These are phyloP conservation scores for Euborellia annulipes DNA, from an alignment of 1,140 invertebrate genomes.

Conservation along the genomic window DNA sequence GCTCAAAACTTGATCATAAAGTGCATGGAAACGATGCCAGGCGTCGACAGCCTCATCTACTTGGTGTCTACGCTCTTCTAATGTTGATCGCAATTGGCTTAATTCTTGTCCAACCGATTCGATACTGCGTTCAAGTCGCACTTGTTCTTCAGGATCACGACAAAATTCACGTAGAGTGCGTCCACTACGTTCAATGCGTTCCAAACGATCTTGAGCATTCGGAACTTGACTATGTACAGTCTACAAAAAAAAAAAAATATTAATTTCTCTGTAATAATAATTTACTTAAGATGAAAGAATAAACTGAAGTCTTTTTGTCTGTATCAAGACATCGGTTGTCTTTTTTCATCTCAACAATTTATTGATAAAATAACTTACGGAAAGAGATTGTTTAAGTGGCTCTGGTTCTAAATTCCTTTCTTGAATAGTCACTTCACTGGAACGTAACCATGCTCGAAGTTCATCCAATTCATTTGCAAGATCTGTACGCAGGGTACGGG, in stretches of 20 bases:
- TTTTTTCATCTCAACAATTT: conserved; percentile 5
- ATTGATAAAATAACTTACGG: conserved; percentile 20
- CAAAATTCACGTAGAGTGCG: too few relatives aligned
- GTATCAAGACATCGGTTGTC: too few relatives aligned
- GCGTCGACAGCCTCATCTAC: conserved; percentile 60
- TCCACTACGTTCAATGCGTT: too few relatives aligned
- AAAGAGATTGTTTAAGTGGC: conserved; percentile 53
- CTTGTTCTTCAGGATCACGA: too few relatives aligned
- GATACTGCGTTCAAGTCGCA: too few relatives aligned
- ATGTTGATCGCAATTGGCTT: conserved; percentile 31
- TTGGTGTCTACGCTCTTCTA: conserved; percentile 61
- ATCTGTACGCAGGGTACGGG: conserved; percentile 60
- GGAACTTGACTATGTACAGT: too few relatives aligned
- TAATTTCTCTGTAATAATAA: conserved; percentile 20
- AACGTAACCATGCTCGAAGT: conserved; percentile 63
- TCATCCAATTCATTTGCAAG: conserved; percentile 63
- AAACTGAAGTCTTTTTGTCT: too few relatives aligned
- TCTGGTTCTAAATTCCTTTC: conserved; percentile 62
- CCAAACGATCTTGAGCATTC: too few relatives aligned
- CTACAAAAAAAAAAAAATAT: too few relatives aligned
- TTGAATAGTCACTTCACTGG: conserved; percentile 65
- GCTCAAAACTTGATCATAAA: conserved; percentile 59
- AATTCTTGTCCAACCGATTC: too few relatives aligned
- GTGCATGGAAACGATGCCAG: conserved; percentile 68
- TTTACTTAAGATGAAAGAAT: too few relatives aligned